phyloP scores from a whole-genome alignment of 2,113 vertebrate species.

The Corythoichthys haematopterus region DNA sequence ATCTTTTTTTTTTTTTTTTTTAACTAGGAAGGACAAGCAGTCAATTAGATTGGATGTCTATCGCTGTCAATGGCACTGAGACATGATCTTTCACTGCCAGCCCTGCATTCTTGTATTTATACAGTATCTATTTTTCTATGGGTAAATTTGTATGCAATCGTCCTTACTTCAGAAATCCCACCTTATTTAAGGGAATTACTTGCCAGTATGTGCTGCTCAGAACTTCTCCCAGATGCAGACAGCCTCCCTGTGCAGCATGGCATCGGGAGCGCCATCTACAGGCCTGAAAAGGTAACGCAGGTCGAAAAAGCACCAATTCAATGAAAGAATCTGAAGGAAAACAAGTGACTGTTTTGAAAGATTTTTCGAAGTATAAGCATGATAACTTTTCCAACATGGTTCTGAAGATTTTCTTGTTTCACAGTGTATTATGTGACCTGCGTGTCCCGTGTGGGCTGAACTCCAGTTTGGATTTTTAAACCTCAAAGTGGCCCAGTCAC shows the following conservation, averaged over 20 bases:
- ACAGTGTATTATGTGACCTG: constrained; percentile 3
- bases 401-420: background rate
- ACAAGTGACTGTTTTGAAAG: background rate
- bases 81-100: too few species aligned
- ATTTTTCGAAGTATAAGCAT: background rate
- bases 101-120: constrained; percentile 4
- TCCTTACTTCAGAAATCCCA: background rate
- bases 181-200: background rate
- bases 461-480: background rate
- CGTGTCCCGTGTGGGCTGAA: background rate
- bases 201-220: background rate
- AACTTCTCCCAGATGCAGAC: background rate
- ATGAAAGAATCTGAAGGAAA: constrained; percentile 2
- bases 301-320: background rate
- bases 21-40: background rate
- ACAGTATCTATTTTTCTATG: constrained; percentile 2
- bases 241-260: background rate
- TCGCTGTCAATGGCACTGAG: too few species aligned
- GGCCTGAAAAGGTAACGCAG: background rate
- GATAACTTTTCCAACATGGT: background rate
- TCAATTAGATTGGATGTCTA: too few species aligned
- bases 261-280: background rate
- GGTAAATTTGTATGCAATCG: background rate
- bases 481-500: background rate
- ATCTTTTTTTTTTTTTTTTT: background rate